Percentiles rank a stretch among this genome's conserved stretches.
Evolutionary conservation across 2,113 vertebrate genomes (phyloP).

Genomic region (Leptobrachium leishanense): DNA sequence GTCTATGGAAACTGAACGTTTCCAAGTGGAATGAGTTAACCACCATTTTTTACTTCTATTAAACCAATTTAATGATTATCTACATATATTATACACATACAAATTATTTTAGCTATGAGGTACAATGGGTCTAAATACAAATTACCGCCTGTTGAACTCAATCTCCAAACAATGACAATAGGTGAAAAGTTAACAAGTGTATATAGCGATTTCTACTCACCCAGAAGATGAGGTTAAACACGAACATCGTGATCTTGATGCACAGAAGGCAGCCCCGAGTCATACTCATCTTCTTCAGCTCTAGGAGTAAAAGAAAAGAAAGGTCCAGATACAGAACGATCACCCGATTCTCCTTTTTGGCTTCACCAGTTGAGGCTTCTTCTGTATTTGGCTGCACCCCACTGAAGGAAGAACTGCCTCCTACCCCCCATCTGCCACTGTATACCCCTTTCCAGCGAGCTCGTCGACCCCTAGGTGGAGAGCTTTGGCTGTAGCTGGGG

Average conservation of each 20-base stretch:
- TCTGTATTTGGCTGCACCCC: constrained; percentile 38
- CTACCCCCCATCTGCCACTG: constrained; percentile 38
- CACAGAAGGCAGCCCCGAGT: constrained; percentile 71
- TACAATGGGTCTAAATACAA: too few species aligned
- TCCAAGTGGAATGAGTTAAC: too few species aligned
- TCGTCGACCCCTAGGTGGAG: constrained; percentile 20
- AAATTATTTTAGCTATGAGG: too few species aligned
- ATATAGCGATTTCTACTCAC: constrained; percentile 61
- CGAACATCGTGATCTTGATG: constrained; percentile 79
- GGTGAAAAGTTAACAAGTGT: too few species aligned
- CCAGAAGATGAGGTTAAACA: constrained; percentile 86
- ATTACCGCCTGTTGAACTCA: too few species aligned
- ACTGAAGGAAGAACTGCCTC: constrained; percentile 40
- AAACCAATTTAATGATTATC: too few species aligned
- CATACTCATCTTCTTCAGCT: constrained; percentile 57
- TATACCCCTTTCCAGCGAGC: constrained; percentile 43
- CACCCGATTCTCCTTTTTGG: constrained; percentile 32
- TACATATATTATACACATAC: too few species aligned
- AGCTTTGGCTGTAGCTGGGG: constrained; percentile 41
- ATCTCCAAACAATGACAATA: too few species aligned
- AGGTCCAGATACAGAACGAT: constrained; percentile 33
- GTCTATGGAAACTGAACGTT: too few species aligned
- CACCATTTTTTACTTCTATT: too few species aligned
- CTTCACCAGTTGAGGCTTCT: constrained; percentile 11
- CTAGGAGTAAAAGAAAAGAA: constrained; percentile 45